phyloP scores from a whole-genome alignment of 2,888 invertebrate genomes.

The Mythimna albipuncta region DNA sequence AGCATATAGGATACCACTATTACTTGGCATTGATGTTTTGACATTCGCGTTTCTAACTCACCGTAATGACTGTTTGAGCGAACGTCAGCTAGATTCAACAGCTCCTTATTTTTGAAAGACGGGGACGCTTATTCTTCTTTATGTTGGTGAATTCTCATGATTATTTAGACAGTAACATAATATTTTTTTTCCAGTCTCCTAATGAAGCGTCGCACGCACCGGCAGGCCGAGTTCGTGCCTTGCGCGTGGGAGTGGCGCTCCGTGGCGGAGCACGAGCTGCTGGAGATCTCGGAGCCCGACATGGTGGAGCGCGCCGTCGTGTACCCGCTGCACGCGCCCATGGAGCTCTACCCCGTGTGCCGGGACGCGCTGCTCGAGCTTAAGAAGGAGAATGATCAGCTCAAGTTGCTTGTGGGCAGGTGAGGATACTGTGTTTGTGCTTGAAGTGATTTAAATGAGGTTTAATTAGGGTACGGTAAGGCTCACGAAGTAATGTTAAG shows the following conservation, averaged over 20 bases:
- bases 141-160: too few species aligned
- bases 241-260: slow-evolving; percentile 85
- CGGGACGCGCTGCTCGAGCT: slow-evolving; percentile 73
- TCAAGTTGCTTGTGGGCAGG: slow-evolving; percentile 79
- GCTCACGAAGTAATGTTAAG: too few species aligned
- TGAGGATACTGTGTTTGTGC: slow-evolving; percentile 40
- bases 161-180: neutral
- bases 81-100: too few species aligned
- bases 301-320: slow-evolving; percentile 78
- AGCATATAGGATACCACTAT: too few species aligned
- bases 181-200: slow-evolving; percentile 74
- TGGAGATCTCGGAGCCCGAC: slow-evolving; percentile 79
- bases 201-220: slow-evolving; percentile 79
- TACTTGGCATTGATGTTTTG: too few species aligned
- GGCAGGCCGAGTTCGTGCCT: slow-evolving; percentile 70
- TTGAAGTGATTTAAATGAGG: neutral
- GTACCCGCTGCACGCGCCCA: slow-evolving; percentile 84
- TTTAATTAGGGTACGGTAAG: too few species aligned
- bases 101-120: too few species aligned
- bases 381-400: slow-evolving; percentile 77
- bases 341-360: slow-evolving; percentile 74
- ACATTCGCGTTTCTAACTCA: too few species aligned
- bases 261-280: slow-evolving; percentile 78
- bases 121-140: too few species aligned
- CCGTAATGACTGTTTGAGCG: too few species aligned